Evolutionary conservation across 2,113 vertebrate species (phyloP).

Genomic region (Dicentrarchus labrax): DNA sequence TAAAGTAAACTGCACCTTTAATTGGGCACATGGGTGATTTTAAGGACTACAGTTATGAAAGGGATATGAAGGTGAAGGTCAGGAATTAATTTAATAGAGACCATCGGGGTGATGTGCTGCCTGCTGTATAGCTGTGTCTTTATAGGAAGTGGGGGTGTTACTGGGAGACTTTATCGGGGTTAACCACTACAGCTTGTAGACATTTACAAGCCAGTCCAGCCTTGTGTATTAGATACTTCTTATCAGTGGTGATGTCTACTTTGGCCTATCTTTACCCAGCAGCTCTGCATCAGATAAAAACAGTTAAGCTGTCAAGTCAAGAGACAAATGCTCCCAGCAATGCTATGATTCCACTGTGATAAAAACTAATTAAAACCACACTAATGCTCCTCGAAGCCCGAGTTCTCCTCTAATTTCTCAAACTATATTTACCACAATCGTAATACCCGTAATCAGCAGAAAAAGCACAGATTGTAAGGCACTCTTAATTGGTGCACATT

Average conservation of each 20-base stretch:
- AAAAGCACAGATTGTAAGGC: slow-evolving; percentile 48
- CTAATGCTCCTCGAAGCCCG: slow-evolving; percentile 50
- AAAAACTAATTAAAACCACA: slow-evolving; percentile 59
- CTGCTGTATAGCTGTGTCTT: background rate
- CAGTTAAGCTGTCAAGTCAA: slow-evolving; percentile 57
- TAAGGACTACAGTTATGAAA: background rate
- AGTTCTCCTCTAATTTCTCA: slow-evolving; percentile 41
- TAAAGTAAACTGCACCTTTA: slow-evolving; percentile 18
- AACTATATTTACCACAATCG: slow-evolving; percentile 45
- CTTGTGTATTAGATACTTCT: slow-evolving; percentile 2
- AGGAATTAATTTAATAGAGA: slow-evolving; percentile 11
- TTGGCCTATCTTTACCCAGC: slow-evolving; percentile 19
- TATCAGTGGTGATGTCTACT: slow-evolving; percentile 22
- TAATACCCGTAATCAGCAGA: slow-evolving; percentile 41
- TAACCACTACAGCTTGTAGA: slow-evolving; percentile 4
- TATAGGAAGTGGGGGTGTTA: background rate
- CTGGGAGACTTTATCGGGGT: slow-evolving; percentile 21
- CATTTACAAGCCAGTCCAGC: slow-evolving; percentile 1
- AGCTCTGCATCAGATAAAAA: slow-evolving; percentile 36
- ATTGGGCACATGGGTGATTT: background rate
- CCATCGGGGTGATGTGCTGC: background rate
- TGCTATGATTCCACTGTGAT: slow-evolving; percentile 37
- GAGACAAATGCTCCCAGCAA: slow-evolving; percentile 45
- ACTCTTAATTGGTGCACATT: slow-evolving; percentile 49
- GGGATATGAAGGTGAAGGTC: slow-evolving; percentile 16